These are phyloP conservation scores for Mesorhabditis sp. DNA, from an alignment of 2,888 invertebrate species.

Conservation along the genomic window DNA sequence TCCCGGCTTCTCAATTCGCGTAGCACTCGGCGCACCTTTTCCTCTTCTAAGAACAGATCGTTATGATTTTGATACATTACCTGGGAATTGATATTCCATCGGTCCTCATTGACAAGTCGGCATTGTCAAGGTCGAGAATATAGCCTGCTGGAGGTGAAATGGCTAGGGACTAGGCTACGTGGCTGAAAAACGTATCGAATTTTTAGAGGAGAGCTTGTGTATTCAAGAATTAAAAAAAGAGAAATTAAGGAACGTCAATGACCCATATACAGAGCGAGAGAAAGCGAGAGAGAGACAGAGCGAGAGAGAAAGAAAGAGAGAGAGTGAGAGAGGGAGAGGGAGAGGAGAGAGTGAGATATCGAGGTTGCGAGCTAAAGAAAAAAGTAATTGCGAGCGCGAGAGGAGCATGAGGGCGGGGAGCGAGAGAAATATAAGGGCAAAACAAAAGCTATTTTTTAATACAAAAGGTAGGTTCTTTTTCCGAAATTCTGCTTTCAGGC, in stretches of 20 bases:
- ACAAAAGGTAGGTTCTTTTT: too few species aligned
- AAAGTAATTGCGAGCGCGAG: neutral
- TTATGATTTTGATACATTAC: neutral
- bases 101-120: neutral
- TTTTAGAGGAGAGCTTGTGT: too few species aligned
- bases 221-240: too few species aligned
- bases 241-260: too few species aligned
- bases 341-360: neutral
- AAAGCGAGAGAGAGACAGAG: neutral
- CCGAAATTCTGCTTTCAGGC: too few species aligned
- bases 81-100: conserved; percentile 4
- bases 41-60: conserved; percentile 34
- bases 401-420: neutral
- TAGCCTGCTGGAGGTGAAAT: too few species aligned
- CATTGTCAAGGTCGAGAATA: neutral
- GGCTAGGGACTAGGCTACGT: too few species aligned
- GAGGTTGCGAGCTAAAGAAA: neutral
- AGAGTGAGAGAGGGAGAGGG: neutral
- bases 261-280: neutral
- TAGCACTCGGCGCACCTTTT: conserved; percentile 45
- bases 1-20: conserved; percentile 40
- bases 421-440: neutral
- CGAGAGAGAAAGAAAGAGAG: neutral
- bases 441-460: neutral
- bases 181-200: too few species aligned